Conservation (phyloP, 2,113 vertebrate genomes). For the Cyprinodon tularosa region DNA sequence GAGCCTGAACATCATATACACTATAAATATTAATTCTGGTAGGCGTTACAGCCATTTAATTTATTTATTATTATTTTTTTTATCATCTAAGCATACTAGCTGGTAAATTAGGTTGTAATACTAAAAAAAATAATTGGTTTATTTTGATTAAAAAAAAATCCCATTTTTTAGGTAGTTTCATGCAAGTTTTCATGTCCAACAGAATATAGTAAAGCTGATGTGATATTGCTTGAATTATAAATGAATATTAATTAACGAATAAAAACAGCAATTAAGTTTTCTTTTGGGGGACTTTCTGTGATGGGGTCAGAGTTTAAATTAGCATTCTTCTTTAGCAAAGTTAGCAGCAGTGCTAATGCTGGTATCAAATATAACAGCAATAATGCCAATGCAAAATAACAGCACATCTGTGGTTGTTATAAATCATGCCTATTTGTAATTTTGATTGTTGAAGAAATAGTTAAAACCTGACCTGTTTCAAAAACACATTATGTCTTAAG, state of each 20-base stretch:
- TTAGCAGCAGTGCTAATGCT: background rate
- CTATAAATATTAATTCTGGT: background rate
- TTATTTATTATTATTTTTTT: background rate
- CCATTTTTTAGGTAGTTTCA: background rate
- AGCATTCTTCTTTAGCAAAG: background rate
- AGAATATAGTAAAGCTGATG: background rate
- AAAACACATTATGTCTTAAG: too few relatives aligned
- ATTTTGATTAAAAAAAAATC: background rate
- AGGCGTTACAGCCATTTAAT: background rate
- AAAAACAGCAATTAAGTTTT: background rate
- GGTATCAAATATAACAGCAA: background rate
- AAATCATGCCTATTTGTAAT: too few relatives aligned
- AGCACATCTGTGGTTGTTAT: background rate
- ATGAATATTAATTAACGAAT: background rate
- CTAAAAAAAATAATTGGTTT: background rate
- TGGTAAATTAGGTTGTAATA: background rate
- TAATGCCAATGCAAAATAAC: background rate
- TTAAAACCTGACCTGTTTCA: too few relatives aligned
- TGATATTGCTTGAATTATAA: background rate
- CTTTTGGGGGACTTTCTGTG: background rate
- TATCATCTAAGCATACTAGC: background rate
- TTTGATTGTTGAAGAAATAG: too few relatives aligned
- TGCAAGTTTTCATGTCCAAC: background rate
- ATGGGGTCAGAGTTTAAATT: background rate
- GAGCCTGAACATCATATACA: conserved; percentile 2